These are phyloP conservation scores for Plebejus melissa DNA, from an alignment of 2,888 invertebrate species.

Conservation along the genomic window DNA sequence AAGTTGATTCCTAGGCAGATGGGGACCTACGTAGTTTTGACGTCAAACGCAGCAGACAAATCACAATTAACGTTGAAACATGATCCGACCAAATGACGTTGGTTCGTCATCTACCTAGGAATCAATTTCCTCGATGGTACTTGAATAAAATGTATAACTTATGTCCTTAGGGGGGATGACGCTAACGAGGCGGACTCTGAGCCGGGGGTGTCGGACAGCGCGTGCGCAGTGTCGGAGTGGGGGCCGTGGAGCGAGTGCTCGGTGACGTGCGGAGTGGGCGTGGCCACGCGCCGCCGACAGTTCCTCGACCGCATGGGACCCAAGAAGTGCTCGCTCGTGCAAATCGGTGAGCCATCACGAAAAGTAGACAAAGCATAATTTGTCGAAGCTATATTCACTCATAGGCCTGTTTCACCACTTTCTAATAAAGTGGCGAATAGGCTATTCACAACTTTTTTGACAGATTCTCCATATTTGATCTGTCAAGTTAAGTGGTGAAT, in stretches of 20 bases:
- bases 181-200: slow-evolving; percentile 42
- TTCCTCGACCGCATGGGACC: slow-evolving; percentile 87
- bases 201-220: slow-evolving; percentile 52
- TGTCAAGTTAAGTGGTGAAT: too few relatives aligned
- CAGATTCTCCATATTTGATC: too few relatives aligned
- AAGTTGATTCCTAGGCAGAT: too few relatives aligned
- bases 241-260: slow-evolving; percentile 92
- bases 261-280: slow-evolving; percentile 89
- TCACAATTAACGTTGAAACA: too few relatives aligned
- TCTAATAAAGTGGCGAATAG: too few relatives aligned
- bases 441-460: too few relatives aligned
- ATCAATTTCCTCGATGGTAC: too few relatives aligned
- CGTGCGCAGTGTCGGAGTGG: slow-evolving; percentile 87
- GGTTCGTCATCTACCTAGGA: too few relatives aligned
- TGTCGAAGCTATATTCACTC: background rate
- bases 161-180: slow-evolving; percentile 45
- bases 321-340: slow-evolving; percentile 89
- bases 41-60: too few relatives aligned
- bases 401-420: too few relatives aligned
- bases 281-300: slow-evolving; percentile 85
- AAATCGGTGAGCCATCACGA: slow-evolving; percentile 61
- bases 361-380: background rate
- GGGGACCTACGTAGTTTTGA: too few relatives aligned
- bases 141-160: background rate
- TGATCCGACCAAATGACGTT: too few relatives aligned